Conservation (phyloP, 92 coral and sea anemone species). For the Epizoanthus stellaris region DNA sequence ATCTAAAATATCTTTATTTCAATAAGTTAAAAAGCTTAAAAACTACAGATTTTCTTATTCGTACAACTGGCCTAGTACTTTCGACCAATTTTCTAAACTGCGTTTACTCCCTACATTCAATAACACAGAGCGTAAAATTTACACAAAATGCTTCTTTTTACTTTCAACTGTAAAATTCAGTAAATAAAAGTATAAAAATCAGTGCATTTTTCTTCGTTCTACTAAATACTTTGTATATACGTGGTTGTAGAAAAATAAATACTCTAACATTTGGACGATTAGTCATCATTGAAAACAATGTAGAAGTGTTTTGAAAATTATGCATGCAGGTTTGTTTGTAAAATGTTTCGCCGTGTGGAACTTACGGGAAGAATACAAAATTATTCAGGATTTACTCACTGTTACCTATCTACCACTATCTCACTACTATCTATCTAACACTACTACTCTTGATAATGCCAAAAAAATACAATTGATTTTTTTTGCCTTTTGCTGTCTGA, state of each 20-base stretch:
- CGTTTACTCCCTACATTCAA: no score
- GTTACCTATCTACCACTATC: neutral
- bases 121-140: no score
- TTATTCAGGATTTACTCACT: no score
- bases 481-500: neutral
- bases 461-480: no score
- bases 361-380: no score
- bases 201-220: neutral
- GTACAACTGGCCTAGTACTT: no score
- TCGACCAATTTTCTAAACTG: no score
- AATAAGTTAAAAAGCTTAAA: no score
- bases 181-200: neutral
- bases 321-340: neutral
- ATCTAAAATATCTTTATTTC: no score
- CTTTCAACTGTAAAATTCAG: no score
- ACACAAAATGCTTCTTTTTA: no score
- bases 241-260: conserved; percentile 10
- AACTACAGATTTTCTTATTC: no score
- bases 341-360: neutral
- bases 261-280: neutral
- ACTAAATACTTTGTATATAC: neutral
- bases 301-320: neutral
- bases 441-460: neutral
- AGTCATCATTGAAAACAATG: neutral
- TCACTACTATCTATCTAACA: neutral